Evolutionary conservation across 1,140 invertebrate species (phyloP), one percentile per base, ranked within the genome.

Genomic region (Neelides sp.): DNA sequence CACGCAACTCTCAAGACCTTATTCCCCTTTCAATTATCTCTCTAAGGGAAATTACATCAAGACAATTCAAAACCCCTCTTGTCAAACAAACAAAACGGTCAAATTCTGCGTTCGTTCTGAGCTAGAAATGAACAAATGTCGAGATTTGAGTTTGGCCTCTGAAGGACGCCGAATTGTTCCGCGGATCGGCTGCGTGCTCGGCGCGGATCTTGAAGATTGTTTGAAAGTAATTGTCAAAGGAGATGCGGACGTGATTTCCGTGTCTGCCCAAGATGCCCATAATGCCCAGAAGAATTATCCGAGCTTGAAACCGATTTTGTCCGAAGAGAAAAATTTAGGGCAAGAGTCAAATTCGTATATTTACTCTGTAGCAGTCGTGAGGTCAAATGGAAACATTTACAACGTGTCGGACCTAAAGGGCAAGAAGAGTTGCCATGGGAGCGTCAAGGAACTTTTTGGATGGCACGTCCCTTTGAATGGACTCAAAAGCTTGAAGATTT

Each of bases 61-160:
- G 57, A 81, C 85, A n/a, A 82, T 87, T 53, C 82, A 83, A 56
- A 73, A 82, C 36, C 75, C 78, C 26, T 75, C 74, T 36, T 79
- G 79, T 27, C 68, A 74, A 4, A 71, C 73, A 0, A 70, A 73
- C 53, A 54, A 59, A 23, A 62, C 65, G 20, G 66, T 73, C 10
- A 73, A 78, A 17, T 65, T 83, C 50, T 86, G 83, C 60, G 76
- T 82, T 7, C 76, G 73, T 17, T 71, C 68, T 1, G 66, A 74
- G 24, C 66, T 72, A 0, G 79, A 77, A 36, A 59, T 75, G 5
- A 66, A 72, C 19, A 86, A 86, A 63, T 87, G 84, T 54, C 64
- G 71, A 2, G 71, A 55, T 35, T 35, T 47, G 5, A 27, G 73
- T 1, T 71, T 73, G 51, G 78, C 79, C 13, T 78, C 82, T 1